These are phyloP conservation scores for Drosophila fungiperda DNA, from an alignment of 2,888 invertebrate genomes.

Conservation along the genomic window DNA sequence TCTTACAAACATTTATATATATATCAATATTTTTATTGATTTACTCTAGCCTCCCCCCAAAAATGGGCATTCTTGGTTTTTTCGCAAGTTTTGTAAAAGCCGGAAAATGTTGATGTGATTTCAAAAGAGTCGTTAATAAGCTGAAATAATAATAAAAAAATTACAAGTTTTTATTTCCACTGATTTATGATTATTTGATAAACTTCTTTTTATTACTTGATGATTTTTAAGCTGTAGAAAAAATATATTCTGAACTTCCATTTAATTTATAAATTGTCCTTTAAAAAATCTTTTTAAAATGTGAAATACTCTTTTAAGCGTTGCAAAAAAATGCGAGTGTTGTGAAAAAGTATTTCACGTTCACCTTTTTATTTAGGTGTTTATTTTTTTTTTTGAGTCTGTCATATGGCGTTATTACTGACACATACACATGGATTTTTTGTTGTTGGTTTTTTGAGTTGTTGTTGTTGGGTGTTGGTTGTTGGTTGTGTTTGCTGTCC, in stretches of 20 bases:
- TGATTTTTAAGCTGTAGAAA: neutral
- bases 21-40: conserved; percentile 14
- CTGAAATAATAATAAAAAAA: neutral
- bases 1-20: conserved; percentile 16
- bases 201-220: neutral
- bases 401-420: conserved; percentile 26
- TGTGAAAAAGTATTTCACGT: conserved; percentile 33
- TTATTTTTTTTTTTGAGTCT: conserved; percentile 8
- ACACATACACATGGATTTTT: conserved; percentile 2
- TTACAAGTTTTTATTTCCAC: neutral
- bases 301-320: neutral
- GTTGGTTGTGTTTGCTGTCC: conserved; percentile 34
- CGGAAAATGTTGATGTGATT: neutral
- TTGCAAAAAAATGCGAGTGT: neutral
- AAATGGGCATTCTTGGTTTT: conserved; percentile 18
- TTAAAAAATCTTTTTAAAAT: neutral
- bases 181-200: neutral
- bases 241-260: neutral
- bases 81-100: neutral
- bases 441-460: neutral
- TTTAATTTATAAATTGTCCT: neutral
- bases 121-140: neutral
- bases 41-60: conserved; percentile 5
- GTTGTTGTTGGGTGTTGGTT: conserved; percentile 11
- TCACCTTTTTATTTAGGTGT: conserved; percentile 12